A percentile compares a stretch with the other conserved stretches of the same genome.
Evolutionary conservation across 1,140 invertebrate genomes (phyloP).

Genomic region (Odontomachus brunneus): DNA sequence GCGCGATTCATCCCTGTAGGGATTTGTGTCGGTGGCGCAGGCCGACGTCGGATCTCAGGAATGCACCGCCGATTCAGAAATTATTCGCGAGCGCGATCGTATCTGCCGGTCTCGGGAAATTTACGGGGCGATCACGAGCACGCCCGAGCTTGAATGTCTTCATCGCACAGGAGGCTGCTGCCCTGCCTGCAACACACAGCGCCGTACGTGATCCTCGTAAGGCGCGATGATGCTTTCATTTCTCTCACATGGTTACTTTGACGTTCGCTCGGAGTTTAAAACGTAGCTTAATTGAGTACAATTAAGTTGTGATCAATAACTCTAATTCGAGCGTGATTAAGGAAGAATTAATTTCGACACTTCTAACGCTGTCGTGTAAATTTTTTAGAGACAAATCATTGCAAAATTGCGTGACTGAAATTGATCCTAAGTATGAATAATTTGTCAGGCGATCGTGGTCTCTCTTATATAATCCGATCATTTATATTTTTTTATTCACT

Average conservation of each 20-base stretch:
- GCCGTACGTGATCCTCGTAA: constrained; percentile 48
- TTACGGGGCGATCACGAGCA: constrained; percentile 72
- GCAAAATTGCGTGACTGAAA: no score
- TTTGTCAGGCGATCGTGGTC: no score
- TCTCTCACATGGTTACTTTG: not conserved
- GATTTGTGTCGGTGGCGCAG: constrained; percentile 17
- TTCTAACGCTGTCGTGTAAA: not conserved
- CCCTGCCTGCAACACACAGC: constrained; percentile 2
- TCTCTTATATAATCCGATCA: no score
- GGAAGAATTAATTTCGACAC: not conserved
- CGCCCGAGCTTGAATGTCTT: constrained; percentile 74
- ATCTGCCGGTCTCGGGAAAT: constrained; percentile 73
- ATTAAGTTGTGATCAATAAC: not conserved
- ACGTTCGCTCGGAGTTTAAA: constrained; percentile 15
- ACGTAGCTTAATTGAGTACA: not conserved
- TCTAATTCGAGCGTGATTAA: not conserved
- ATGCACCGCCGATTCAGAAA: constrained; percentile 72
- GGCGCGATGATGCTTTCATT: constrained; percentile 19
- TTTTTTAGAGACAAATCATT: not conserved
- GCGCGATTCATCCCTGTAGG: constrained; percentile 27
- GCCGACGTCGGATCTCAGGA: constrained; percentile 31
- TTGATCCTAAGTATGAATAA: no score
- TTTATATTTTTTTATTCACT: no score
- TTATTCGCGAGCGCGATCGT: constrained; percentile 76
- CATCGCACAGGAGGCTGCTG: constrained; percentile 63